Evolutionary conservation across 2,888 invertebrate species (phyloP).

Genomic region (Cepaea hortensis): DNA sequence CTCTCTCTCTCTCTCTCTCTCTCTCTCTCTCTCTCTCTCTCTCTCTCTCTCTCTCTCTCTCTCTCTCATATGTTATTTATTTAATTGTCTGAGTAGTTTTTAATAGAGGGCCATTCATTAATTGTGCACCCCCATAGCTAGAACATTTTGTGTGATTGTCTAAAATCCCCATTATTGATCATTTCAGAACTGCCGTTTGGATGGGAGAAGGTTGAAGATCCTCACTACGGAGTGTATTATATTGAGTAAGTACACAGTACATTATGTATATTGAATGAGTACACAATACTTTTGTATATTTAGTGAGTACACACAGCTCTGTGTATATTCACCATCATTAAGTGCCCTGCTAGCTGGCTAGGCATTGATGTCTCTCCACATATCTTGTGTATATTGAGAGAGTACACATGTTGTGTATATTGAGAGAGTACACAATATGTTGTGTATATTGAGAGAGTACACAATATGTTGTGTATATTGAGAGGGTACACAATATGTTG

Average conservation of each 20-base stretch:
- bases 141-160: not conserved
- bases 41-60: not conserved
- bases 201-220: constrained; percentile 98
- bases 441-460: no score
- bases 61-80: not conserved
- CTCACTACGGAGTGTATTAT: constrained; percentile 97
- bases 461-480: no score
- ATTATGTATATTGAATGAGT: not conserved
- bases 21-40: not conserved
- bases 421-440: no score
- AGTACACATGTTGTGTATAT: no score
- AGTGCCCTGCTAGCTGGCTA: no score
- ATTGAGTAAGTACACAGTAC: constrained; percentile 83
- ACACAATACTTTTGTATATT: not conserved
- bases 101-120: not conserved
- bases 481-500: no score
- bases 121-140: not conserved
- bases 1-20: not conserved
- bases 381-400: no score
- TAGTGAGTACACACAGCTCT: no score
- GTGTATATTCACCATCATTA: no score
- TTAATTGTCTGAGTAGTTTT: not conserved
- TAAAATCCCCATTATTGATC: constrained; percentile 30
- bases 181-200: constrained; percentile 91
- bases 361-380: no score